phyloP scores from a whole-genome alignment of 2,888 invertebrate genomes.

The Epistrophe grossulariae region DNA sequence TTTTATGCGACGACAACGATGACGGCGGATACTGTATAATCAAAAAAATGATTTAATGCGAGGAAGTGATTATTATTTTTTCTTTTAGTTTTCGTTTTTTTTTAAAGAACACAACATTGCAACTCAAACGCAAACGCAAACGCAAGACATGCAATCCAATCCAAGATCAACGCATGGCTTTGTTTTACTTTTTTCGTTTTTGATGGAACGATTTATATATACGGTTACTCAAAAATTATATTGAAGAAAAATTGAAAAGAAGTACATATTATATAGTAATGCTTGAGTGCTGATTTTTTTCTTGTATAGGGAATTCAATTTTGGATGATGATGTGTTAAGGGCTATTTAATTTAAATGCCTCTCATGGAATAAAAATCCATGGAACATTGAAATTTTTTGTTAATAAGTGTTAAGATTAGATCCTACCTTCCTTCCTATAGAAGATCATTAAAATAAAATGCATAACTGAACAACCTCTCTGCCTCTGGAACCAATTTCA shows the following conservation, averaged over 20 bases:
- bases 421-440: no score
- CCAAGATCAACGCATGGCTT: conserved; percentile 43
- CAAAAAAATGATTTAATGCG: conserved; percentile 65
- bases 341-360: background rate
- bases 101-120: conserved; percentile 37
- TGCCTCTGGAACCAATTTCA: no score
- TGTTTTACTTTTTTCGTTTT: conserved; percentile 36
- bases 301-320: background rate
- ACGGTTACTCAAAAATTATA: background rate
- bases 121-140: conserved; percentile 22
- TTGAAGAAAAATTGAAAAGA: background rate
- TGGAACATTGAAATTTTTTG: no score
- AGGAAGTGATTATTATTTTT: conserved; percentile 40
- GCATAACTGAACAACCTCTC: no score
- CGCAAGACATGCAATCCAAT: conserved; percentile 43
- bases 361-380: background rate
- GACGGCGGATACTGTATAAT: conserved; percentile 61
- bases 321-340: background rate
- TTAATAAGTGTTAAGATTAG: no score
- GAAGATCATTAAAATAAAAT: no score
- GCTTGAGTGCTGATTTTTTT: background rate
- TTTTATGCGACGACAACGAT: conserved; percentile 14
- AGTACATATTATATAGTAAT: no score
- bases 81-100: conserved; percentile 17
- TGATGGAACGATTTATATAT: background rate